A percentile compares a stretch with the other conserved stretches of the same genome.
These are phyloP conservation scores for Chaetodon auriga DNA, from an alignment of 2,113 vertebrate genomes.

Conservation along the genomic window DNA sequence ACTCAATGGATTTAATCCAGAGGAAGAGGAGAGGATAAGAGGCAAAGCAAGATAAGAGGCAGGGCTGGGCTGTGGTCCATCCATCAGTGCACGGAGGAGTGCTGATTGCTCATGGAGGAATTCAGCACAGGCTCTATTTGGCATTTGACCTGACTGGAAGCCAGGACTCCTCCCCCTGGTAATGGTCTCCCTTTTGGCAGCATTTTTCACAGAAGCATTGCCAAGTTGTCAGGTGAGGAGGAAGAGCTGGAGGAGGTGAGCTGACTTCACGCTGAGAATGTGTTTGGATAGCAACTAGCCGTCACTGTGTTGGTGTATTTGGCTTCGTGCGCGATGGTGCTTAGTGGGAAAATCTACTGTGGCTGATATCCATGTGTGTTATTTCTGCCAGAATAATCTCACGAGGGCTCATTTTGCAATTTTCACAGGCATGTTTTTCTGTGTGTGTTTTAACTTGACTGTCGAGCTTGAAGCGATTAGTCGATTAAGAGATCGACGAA, in stretches of 20 bases:
- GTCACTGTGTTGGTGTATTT: not conserved
- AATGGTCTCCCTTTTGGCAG: slow-evolving; percentile 31
- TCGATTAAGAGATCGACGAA: not conserved
- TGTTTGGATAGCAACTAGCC: slow-evolving; percentile 30
- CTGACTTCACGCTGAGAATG: slow-evolving; percentile 19
- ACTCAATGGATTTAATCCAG: slow-evolving; percentile 65
- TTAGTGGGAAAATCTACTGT: slow-evolving; percentile 21
- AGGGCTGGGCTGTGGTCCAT: slow-evolving; percentile 64
- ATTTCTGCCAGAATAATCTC: slow-evolving; percentile 1
- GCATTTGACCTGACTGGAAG: slow-evolving; percentile 48
- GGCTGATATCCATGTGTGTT: slow-evolving; percentile 5
- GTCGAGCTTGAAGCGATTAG: not conserved
- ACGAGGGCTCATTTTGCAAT: not conserved
- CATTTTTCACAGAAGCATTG: slow-evolving; percentile 45
- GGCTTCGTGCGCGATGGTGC: not conserved
- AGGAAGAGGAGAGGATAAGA: slow-evolving; percentile 56
- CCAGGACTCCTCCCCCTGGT: slow-evolving; percentile 36
- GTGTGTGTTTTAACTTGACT: slow-evolving; percentile 11
- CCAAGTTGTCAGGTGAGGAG: slow-evolving; percentile 68
- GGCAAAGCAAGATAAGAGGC: slow-evolving; percentile 54
- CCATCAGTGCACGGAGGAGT: slow-evolving; percentile 44
- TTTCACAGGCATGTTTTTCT: slow-evolving; percentile 7
- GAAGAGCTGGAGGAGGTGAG: slow-evolving; percentile 58
- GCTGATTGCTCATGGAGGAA: slow-evolving; percentile 47
- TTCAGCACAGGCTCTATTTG: slow-evolving; percentile 25